Conservation (phyloP, 2,888 invertebrate species). For the Timandra comae region DNA sequence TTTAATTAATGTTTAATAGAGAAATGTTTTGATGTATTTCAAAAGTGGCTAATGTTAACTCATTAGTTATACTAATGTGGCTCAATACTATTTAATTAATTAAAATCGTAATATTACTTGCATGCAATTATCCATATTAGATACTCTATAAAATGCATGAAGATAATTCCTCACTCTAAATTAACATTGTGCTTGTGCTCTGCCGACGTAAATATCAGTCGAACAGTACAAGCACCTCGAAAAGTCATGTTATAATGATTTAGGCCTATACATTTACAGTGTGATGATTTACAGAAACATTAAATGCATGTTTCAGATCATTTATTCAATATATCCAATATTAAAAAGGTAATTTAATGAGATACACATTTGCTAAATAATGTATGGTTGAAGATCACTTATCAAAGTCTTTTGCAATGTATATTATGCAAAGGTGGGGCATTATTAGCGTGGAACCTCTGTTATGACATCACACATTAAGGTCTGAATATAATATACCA, state of each 20-base stretch:
- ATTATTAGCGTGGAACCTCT: conserved; percentile 19
- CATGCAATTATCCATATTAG: conserved; percentile 30
- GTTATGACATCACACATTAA: conserved; percentile 14
- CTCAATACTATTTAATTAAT: conserved; percentile 30
- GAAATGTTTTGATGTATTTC: conserved; percentile 34
- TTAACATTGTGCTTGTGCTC: conserved; percentile 22
- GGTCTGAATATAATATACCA: conserved; percentile 9
- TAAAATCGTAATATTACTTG: conserved; percentile 39
- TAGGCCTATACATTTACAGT: conserved; percentile 27
- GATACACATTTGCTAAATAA: conserved; percentile 6
- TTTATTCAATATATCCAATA: conserved; percentile 1
- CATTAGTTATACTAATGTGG: conserved; percentile 61
- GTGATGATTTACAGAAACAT: conserved; percentile 16
- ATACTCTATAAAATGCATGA: conserved; percentile 45
- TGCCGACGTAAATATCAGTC: conserved; percentile 20
- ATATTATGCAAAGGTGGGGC: conserved; percentile 18
- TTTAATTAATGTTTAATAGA: conserved; percentile 44
- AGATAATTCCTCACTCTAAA: conserved; percentile 14
- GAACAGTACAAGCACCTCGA: conserved; percentile 21
- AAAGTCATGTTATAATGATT: conserved; percentile 27
- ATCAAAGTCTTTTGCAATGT: conserved; percentile 8
- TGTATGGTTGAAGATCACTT: conserved; percentile 9
- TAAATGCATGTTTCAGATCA: conserved; percentile 17
- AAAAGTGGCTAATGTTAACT: conserved; percentile 41
- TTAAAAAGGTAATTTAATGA: conserved; percentile 6